A percentile compares a stretch with the other conserved stretches of the same genome.
These are phyloP conservation scores for Neofelis nebulosa DNA, from an alignment of 2,113 vertebrate genomes.

Conservation along the genomic window DNA sequence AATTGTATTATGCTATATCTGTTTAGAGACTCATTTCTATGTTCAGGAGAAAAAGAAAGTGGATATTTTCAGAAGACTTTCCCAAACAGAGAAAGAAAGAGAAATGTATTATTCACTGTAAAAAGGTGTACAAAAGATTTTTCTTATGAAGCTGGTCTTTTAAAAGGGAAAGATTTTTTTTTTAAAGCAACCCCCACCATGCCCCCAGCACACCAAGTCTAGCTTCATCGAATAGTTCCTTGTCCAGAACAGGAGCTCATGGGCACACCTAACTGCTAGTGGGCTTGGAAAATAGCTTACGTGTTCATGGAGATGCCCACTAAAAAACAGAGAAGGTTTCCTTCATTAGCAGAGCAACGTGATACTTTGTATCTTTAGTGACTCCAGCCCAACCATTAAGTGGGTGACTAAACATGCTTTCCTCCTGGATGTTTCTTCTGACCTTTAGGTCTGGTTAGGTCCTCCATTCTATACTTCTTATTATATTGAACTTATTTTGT, in stretches of 20 bases:
- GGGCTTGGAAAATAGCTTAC: not conserved
- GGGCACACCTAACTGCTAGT: accelerated
- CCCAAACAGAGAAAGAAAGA: not conserved
- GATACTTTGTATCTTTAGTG: accelerated
- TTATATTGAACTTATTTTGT: not conserved
- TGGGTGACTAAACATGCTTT: not conserved
- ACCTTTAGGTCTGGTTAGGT: accelerated
- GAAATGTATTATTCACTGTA: not conserved
- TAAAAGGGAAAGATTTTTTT: not conserved
- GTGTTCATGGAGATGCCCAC: not conserved
- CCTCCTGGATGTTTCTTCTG: not conserved
- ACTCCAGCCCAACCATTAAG: accelerated
- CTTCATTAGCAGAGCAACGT: not conserved
- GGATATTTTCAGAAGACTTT: not conserved
- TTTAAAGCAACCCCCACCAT: not conserved
- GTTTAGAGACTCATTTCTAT: not conserved
- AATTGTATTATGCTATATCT: not conserved
- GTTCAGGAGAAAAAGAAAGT: not conserved
- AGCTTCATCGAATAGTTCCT: not conserved
- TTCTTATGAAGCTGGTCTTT: not conserved
- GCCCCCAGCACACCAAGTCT: accelerated
- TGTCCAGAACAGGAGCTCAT: not conserved
- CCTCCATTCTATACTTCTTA: not conserved
- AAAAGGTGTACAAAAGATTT: not conserved
- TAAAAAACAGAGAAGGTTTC: not conserved